Evolutionary conservation across 2,888 invertebrate genomes (phyloP).

Genomic region (Aspidiotus destructor): DNA sequence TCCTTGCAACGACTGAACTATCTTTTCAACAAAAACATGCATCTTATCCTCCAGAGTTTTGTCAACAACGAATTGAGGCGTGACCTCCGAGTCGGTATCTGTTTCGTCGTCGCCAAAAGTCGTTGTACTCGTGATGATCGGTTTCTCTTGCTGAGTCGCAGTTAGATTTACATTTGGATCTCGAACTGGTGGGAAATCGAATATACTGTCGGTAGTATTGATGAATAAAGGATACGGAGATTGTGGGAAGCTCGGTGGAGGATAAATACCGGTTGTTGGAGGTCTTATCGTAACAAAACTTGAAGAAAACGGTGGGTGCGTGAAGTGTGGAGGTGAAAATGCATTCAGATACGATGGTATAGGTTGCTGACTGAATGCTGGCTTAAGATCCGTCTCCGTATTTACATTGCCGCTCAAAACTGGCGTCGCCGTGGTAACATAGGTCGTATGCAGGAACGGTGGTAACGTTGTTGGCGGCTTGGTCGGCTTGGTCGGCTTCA

Average conservation of each 20-base stretch:
- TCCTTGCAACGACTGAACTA: slow-evolving; percentile 70
- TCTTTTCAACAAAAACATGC: slow-evolving; percentile 70
- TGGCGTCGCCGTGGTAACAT: slow-evolving; percentile 35
- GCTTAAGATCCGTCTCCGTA: slow-evolving; percentile 15
- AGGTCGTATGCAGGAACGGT: slow-evolving; percentile 25
- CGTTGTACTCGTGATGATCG: slow-evolving; percentile 36
- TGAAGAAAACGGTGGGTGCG: background rate
- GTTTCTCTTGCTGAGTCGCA: slow-evolving; percentile 44
- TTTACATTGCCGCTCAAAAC: slow-evolving; percentile 20
- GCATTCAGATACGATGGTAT: slow-evolving; percentile 7
- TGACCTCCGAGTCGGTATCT: slow-evolving; percentile 58
- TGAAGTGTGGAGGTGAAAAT: background rate
- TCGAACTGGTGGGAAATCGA: slow-evolving; percentile 75
- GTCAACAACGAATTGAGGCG: slow-evolving; percentile 71
- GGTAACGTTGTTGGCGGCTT: slow-evolving; percentile 13
- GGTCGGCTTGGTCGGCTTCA: slow-evolving; percentile 16
- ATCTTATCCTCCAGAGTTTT: slow-evolving; percentile 67
- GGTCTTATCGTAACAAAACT: slow-evolving; percentile 12
- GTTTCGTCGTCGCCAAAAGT: slow-evolving; percentile 47
- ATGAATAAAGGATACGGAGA: slow-evolving; percentile 12
- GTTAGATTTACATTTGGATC: slow-evolving; percentile 72
- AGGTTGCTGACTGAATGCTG: slow-evolving; percentile 14
- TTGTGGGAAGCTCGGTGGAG: slow-evolving; percentile 3
- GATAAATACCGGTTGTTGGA: slow-evolving; percentile 10
- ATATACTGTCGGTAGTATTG: slow-evolving; percentile 49